Evolutionary conservation across 2,113 vertebrate genomes (phyloP).

Genomic region (Lates calcarifer): DNA sequence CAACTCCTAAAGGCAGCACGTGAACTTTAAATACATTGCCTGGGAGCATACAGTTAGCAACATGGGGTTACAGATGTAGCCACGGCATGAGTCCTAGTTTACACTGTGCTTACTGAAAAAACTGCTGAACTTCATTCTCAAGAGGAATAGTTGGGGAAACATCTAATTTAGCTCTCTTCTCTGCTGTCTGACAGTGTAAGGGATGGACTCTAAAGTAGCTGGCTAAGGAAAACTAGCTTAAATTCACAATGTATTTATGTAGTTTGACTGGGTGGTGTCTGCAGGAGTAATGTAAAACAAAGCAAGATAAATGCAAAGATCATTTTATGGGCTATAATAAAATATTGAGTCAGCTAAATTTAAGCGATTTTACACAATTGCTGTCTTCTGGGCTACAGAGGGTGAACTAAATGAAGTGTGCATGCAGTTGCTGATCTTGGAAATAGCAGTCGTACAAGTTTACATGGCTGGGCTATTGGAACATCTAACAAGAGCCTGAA

Average conservation of each 20-base stretch:
- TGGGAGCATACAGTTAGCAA: constrained; percentile 19
- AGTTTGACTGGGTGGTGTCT: constrained; percentile 27
- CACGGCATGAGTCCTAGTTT: constrained; percentile 10
- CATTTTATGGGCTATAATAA: neutral
- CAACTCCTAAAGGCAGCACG: constrained; percentile 31
- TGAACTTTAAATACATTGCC: constrained; percentile 57
- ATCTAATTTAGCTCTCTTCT: constrained; percentile 36
- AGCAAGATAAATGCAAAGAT: constrained; percentile 18
- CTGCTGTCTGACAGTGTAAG: constrained; percentile 15
- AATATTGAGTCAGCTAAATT: no score
- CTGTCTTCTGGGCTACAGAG: no score
- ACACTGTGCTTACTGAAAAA: constrained; percentile 20
- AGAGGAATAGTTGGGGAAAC: constrained; percentile 33
- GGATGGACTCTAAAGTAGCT: constrained; percentile 37
- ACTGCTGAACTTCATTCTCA: constrained; percentile 27
- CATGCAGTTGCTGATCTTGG: no score
- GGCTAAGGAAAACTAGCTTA: constrained; percentile 30
- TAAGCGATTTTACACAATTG: no score
- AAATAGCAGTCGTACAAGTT: no score
- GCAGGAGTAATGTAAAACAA: constrained; percentile 28
- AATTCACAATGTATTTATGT: constrained; percentile 29
- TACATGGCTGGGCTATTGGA: no score
- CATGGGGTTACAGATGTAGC: constrained; percentile 24
- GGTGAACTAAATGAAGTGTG: no score
- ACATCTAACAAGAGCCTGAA: no score